phyloP scores from a whole-genome alignment of 2,113 vertebrate species.

The Pseudois nayaur region DNA sequence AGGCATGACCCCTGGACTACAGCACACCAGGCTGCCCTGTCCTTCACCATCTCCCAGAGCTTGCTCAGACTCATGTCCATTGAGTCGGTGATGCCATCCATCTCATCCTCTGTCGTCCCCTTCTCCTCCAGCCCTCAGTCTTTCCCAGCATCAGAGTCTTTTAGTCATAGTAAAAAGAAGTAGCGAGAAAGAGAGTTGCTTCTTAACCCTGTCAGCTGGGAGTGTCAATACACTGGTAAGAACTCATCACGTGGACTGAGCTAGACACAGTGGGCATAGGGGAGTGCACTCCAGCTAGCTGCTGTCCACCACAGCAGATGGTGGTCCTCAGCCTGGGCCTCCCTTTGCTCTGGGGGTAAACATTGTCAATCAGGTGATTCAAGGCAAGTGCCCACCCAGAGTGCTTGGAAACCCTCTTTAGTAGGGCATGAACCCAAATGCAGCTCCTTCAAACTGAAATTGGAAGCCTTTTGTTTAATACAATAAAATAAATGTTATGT shows the following conservation, averaged over 20 bases:
- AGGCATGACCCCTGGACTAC: neutral
- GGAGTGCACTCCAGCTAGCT: accelerated
- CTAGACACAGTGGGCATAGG: accelerated
- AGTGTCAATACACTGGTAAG: accelerated
- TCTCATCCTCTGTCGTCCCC: neutral
- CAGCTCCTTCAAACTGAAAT: accelerated
- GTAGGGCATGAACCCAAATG: too few relatives aligned
- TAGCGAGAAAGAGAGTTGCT: neutral
- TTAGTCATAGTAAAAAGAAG: neutral
- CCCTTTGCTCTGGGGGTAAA: neutral
- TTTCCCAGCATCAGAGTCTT: neutral
- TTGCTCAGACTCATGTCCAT: neutral
- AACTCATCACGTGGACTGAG: accelerated
- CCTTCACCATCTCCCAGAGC: neutral
- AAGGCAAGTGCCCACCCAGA: accelerated
- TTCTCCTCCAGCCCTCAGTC: neutral
- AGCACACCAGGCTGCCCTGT: neutral
- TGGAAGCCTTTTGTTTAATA: accelerated
- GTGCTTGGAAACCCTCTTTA: accelerated
- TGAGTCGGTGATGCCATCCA: neutral
- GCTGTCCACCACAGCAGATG: accelerated
- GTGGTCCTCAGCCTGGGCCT: neutral
- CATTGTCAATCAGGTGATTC: accelerated
- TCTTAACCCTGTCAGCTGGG: too few relatives aligned
- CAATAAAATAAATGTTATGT: neutral